Evolutionary conservation across 2,888 invertebrate species (phyloP).

Genomic region (Spicauda simplicius): DNA sequence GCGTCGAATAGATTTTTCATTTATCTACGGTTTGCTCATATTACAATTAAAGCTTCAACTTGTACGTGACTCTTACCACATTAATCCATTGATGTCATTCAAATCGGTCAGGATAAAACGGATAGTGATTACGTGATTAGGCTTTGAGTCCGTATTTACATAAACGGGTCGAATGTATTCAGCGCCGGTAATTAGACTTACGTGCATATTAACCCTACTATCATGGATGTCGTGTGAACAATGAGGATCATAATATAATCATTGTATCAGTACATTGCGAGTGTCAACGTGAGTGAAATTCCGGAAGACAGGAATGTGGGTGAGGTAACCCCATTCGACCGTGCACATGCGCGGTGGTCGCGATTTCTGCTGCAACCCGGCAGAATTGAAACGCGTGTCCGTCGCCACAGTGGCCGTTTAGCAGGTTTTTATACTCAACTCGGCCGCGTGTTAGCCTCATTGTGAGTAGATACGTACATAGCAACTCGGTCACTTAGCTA

Average conservation of each 20-base stretch:
- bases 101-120: not conserved
- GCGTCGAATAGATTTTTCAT: not conserved
- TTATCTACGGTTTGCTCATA: not conserved
- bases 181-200: conserved; percentile 31
- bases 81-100: not conserved
- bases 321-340: conserved; percentile 77
- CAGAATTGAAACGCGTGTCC: conserved; percentile 60
- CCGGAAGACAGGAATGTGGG: conserved; percentile 80
- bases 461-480: conserved; percentile 58
- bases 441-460: conserved; percentile 64
- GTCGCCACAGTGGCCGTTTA: conserved; percentile 53
- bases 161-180: conserved; percentile 23
- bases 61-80: not conserved
- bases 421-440: conserved; percentile 64
- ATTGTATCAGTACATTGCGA: conserved; percentile 63
- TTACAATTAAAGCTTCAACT: not conserved
- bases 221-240: conserved; percentile 25
- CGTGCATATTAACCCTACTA: conserved; percentile 29
- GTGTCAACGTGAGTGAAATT: conserved; percentile 77
- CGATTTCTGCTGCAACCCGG: conserved; percentile 72
- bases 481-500: conserved; percentile 79
- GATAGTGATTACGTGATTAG: conserved; percentile 1
- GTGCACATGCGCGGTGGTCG: conserved; percentile 75
- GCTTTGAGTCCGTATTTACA: conserved; percentile 16
- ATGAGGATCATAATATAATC: conserved; percentile 47